Evolutionary conservation across 2,888 invertebrate species (phyloP).

Genomic region (Cylindroiulus punctatus): DNA sequence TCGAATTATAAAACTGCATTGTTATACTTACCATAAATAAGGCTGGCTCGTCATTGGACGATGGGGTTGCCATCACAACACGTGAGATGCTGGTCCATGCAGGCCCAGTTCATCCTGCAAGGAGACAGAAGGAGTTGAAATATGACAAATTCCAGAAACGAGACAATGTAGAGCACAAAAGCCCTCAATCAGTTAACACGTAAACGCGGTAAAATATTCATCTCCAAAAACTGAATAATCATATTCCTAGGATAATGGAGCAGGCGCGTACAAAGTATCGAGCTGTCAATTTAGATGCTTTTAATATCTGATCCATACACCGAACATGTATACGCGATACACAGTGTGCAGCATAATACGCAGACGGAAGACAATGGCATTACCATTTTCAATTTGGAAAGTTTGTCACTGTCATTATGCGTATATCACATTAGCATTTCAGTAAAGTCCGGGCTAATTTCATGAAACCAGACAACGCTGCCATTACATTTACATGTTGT

Average conservation of each 20-base stretch:
- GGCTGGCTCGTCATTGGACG: constrained; percentile 15
- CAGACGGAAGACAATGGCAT: constrained; percentile 26
- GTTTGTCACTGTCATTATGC: constrained; percentile 42
- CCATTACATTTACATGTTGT: neutral
- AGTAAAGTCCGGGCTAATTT: constrained; percentile 12
- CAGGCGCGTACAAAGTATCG: constrained; percentile 4
- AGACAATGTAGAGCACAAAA: constrained; percentile 10
- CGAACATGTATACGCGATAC: neutral
- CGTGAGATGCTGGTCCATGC: neutral
- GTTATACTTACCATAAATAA: constrained; percentile 31
- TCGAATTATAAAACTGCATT: constrained; percentile 30
- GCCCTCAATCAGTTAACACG: constrained; percentile 24
- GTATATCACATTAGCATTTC: neutral
- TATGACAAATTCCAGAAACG: constrained; percentile 1
- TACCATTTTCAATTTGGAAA: constrained; percentile 47
- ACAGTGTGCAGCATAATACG: neutral
- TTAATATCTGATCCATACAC: constrained; percentile 9
- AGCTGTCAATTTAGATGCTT: constrained; percentile 20
- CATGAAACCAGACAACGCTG: neutral
- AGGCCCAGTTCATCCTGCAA: neutral
- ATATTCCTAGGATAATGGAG: neutral
- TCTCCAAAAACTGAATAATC: constrained; percentile 17
- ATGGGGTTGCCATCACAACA: constrained; percentile 26
- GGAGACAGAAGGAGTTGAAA: neutral
- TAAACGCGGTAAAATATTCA: neutral